These are phyloP conservation scores for Nerophis ophidion DNA, from an alignment of 2,113 vertebrate genomes.

Conservation along the genomic window DNA sequence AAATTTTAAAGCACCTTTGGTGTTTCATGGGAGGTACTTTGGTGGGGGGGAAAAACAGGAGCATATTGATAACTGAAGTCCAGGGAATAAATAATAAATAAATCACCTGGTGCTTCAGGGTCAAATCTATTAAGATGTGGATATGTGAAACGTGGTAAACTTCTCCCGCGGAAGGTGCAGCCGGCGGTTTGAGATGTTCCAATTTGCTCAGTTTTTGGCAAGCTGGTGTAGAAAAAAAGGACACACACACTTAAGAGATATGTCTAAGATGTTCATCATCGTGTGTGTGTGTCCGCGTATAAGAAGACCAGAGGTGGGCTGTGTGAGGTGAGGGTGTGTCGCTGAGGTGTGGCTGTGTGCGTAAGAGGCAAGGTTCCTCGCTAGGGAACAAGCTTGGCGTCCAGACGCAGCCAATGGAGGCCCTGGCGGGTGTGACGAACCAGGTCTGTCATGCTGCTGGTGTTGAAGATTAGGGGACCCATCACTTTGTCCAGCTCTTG, in stretches of 20 bases:
- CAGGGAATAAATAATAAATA: conserved; percentile 50
- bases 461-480: conserved; percentile 94
- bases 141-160: conserved; percentile 34
- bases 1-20: conserved; percentile 80
- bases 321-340: conserved; percentile 7
- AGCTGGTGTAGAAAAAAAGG: conserved; percentile 73
- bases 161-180: conserved; percentile 37
- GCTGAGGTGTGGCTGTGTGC: conserved; percentile 40
- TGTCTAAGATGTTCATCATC: conserved; percentile 57
- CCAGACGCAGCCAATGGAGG: conserved; percentile 93
- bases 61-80: conserved; percentile 51
- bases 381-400: conserved; percentile 82
- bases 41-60: conserved; percentile 66
- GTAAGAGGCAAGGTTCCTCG: conserved; percentile 38
- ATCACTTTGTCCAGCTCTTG: conserved; percentile 95
- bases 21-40: conserved; percentile 76
- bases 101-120: conserved; percentile 42
- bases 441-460: conserved; percentile 97
- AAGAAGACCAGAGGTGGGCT: conserved; percentile 41
- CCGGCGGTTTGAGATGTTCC: conserved; percentile 39
- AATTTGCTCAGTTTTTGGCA: conserved; percentile 72
- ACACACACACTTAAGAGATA: conserved; percentile 78
- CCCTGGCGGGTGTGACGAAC: conserved; percentile 97
- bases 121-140: conserved; percentile 34
- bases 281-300: conserved; percentile 24